Percentiles rank a stretch among this genome's conserved stretches.
These are phyloP conservation scores for Pelosia muscerda DNA, from an alignment of 2,888 invertebrate species.

Conservation along the genomic window DNA sequence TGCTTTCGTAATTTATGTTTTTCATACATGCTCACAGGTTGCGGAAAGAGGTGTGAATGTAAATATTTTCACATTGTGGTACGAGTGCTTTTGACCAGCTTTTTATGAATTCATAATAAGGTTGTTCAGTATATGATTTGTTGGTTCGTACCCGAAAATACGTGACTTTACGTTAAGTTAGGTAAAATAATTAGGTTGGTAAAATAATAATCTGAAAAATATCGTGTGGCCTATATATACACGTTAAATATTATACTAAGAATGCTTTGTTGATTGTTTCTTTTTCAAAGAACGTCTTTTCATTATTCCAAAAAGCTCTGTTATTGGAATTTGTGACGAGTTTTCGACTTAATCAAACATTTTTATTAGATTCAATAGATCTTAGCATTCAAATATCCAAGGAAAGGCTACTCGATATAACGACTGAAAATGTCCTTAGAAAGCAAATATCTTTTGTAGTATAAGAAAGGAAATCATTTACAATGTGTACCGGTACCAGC, in stretches of 20 bases:
- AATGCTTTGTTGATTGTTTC: neutral
- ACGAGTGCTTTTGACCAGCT: too few relatives aligned
- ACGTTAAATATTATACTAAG: neutral
- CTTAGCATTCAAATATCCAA: constrained; percentile 20
- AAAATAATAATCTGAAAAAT: neutral
- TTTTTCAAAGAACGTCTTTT: constrained; percentile 6
- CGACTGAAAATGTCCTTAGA: constrained; percentile 12
- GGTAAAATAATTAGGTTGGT: neutral
- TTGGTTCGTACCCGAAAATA: too few relatives aligned
- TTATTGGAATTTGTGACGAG: constrained; percentile 14
- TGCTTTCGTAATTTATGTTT: too few relatives aligned
- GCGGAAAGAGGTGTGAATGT: too few relatives aligned
- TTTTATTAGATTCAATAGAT: constrained; percentile 21
- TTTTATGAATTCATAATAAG: too few relatives aligned
- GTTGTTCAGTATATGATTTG: too few relatives aligned
- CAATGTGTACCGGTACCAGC: neutral
- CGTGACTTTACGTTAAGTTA: too few relatives aligned
- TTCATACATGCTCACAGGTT: too few relatives aligned
- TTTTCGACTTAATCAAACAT: constrained; percentile 14
- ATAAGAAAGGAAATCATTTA: constrained; percentile 11
- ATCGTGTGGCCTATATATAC: neutral
- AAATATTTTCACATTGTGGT: too few relatives aligned
- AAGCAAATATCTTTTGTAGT: constrained; percentile 10
- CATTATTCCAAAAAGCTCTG: constrained; percentile 6
- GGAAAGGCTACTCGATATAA: constrained; percentile 4